These are phyloP conservation scores for Apamea epomidion DNA, from an alignment of 2,888 invertebrate species.

Conservation along the genomic window DNA sequence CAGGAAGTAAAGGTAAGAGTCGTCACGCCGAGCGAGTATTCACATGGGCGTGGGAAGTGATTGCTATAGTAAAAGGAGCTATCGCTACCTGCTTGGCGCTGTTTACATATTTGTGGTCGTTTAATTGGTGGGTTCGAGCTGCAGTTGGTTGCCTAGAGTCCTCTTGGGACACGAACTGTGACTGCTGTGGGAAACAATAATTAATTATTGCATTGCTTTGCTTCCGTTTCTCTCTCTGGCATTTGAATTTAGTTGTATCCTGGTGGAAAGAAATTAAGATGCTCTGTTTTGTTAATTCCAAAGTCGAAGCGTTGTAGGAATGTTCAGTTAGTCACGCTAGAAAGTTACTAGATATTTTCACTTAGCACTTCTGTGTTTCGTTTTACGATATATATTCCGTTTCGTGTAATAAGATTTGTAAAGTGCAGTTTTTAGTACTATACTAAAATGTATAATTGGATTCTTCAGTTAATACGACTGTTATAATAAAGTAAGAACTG, in stretches of 20 bases:
- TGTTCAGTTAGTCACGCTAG: constrained; percentile 48
- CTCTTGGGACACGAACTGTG: constrained; percentile 36
- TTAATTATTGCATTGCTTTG: constrained; percentile 1
- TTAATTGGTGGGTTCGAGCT: constrained; percentile 49
- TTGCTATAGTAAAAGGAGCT: constrained; percentile 23
- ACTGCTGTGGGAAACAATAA: constrained; percentile 45
- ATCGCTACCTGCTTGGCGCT: constrained; percentile 46
- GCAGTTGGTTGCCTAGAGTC: constrained; percentile 4
- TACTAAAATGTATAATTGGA: background rate
- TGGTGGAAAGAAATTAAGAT: constrained; percentile 24
- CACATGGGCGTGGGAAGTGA: constrained; percentile 67
- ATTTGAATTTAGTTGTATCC: constrained; percentile 12
- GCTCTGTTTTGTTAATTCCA: constrained; percentile 27
- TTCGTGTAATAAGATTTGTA: constrained; percentile 8
- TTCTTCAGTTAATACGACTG: background rate
- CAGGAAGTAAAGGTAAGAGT: constrained; percentile 68
- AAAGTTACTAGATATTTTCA: constrained; percentile 57
- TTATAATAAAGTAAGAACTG: constrained; percentile 6
- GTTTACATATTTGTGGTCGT: constrained; percentile 54
- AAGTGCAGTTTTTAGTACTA: background rate
- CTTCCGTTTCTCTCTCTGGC: background rate
- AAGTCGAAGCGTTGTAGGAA: constrained; percentile 30
- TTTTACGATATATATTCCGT: constrained; percentile 15
- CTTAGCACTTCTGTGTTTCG: constrained; percentile 37
- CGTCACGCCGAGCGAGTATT: constrained; percentile 68